Evolutionary conservation across 2,888 invertebrate genomes (phyloP).

Genomic region (Mallateleia sp.): DNA sequence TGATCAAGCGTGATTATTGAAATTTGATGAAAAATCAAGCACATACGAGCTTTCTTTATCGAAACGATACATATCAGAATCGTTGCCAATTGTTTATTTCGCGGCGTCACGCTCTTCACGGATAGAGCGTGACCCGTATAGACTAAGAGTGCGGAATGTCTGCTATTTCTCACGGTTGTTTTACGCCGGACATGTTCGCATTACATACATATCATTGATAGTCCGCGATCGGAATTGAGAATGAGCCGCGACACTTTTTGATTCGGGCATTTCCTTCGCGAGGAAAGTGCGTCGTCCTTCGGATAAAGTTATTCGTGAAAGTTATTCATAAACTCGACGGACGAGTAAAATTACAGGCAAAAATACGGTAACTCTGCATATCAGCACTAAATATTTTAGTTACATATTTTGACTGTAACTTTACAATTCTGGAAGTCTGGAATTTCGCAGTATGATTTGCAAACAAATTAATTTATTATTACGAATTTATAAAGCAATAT

Average conservation of each 20-base stretch:
- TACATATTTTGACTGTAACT: no score
- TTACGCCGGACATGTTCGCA: constrained; percentile 72
- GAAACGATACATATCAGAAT: constrained; percentile 87
- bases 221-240: constrained; percentile 54
- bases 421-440: no score
- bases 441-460: neutral
- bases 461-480: neutral
- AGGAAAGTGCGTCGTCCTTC: constrained; percentile 20
- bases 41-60: constrained; percentile 82
- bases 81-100: constrained; percentile 84
- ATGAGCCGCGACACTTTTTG: constrained; percentile 33
- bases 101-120: constrained; percentile 42
- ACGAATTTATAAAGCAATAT: neutral
- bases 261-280: constrained; percentile 68
- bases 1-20: constrained; percentile 24
- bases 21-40: constrained; percentile 56
- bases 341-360: no score
- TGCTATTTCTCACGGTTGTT: constrained; percentile 53
- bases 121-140: constrained; percentile 36
- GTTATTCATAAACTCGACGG: neutral
- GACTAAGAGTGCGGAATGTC: constrained; percentile 59
- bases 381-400: neutral
- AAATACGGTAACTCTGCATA: neutral
- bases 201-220: constrained; percentile 84
- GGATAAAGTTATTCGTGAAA: neutral